These are phyloP conservation scores for Tetropium fuscum DNA, from an alignment of 2,888 invertebrate species.

Conservation along the genomic window DNA sequence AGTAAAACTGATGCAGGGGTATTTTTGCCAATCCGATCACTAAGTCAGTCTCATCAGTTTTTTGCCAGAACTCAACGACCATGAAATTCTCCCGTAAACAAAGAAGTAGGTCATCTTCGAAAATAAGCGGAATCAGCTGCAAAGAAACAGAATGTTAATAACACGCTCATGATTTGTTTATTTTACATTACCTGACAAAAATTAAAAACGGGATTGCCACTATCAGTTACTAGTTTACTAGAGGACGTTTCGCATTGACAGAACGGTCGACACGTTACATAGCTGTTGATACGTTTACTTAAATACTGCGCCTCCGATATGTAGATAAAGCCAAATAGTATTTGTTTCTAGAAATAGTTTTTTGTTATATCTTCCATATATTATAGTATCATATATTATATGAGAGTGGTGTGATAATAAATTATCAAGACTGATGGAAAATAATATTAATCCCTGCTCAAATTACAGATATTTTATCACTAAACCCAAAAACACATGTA, in stretches of 20 bases:
- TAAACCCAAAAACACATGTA: no score
- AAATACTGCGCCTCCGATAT: slow-evolving; percentile 67
- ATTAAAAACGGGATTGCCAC: slow-evolving; percentile 66
- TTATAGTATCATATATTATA: no score
- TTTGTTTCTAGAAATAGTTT: slow-evolving; percentile 55
- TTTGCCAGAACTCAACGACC: slow-evolving; percentile 69
- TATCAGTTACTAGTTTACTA: slow-evolving; percentile 64
- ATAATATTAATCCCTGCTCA: no score
- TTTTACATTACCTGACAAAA: slow-evolving; percentile 64
- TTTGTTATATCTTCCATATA: no score
- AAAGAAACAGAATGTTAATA: slow-evolving; percentile 37
- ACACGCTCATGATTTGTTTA: neutral
- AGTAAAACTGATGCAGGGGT: slow-evolving; percentile 72
- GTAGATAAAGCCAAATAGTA: slow-evolving; percentile 68
- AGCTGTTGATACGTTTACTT: slow-evolving; percentile 60
- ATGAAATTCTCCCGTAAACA: slow-evolving; percentile 70
- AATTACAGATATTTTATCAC: no score
- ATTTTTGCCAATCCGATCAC: slow-evolving; percentile 69
- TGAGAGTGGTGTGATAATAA: no score
- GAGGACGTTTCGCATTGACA: slow-evolving; percentile 65
- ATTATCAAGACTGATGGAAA: no score
- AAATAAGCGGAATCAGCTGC: slow-evolving; percentile 70
- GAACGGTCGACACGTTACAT: slow-evolving; percentile 67
- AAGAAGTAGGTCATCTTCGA: slow-evolving; percentile 69
- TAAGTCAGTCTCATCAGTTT: slow-evolving; percentile 59